Base-by-base conservation (phyloP, 92 coral and sea anemone genomes). In the Isaurus tuberculatus region DNA sequence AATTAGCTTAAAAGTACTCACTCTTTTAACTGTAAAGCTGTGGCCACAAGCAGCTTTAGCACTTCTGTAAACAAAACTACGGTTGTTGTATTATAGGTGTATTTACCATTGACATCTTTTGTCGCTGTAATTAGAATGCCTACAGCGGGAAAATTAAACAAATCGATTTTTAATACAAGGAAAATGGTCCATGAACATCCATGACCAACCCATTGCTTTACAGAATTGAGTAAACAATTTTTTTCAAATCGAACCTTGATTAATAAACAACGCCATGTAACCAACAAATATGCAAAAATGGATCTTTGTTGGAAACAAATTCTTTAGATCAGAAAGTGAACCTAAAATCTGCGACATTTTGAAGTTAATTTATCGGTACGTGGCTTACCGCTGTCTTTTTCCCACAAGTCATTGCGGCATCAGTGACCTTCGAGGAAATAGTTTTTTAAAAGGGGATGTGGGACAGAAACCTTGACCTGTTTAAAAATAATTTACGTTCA, bases 41-140 rank as follows among this genome's bases (percentile, higher is more conserved):
- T 82, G 2, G 95, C 90, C 3, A 91, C 92, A 14, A 97, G n/a
- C 31, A 97, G 87, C 91, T 97, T 97, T 58, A 95, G 70, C 7
- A 85, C 80, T 71, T 97, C 99, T 11, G 98, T 88, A 46, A 97
- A 75, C 75, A 97, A 84, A 27, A 97, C 99, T 46, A 94, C 98
- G 0, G 99, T 97, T 14, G 98, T 94, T 9, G 99, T 87, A 15
- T 97, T 94, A 53, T 94, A 97, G 0, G 92, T 32, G 82, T 94
- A 97, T 11, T 82, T 88, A 73, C 89, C 86, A 26, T 85, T 66
- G 42, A 87, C 85, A 81, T 94, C 97, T 65, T 92, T 97, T 2
- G 99, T 85, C 3, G 99, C 98, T 0, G 98, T 92, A n/a, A 97
- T 89, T 29, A 97, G 97, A 30, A 97, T 88, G 17, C 99, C 99